Evolutionary conservation across 2,797 vertebrate species (phyloP), one percentile per base, ranked within the genome.

Genomic region (Brotula barbata): DNA sequence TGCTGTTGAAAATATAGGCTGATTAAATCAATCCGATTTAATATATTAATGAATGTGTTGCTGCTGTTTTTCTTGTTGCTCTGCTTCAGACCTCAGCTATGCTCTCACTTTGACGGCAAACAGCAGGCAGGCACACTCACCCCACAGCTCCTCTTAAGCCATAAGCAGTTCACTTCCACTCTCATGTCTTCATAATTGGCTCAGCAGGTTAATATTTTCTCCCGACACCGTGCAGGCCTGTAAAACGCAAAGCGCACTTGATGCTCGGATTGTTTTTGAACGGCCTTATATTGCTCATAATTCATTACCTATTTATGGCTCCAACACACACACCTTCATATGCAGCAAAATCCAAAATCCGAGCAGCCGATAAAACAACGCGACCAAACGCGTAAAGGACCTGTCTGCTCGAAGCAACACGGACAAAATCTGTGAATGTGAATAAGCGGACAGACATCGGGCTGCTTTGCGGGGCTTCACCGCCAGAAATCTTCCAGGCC

Each of bases 251-350:
- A 25, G 55, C 61, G 71, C 83, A 87, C 83, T 80, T 86, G 83
- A 84, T 81, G 79, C 80, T 86, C 73, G 23, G 46, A 68, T 81
- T 85, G 71, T 81, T 83, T 79, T 67, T 75, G 64, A 78, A 58
- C 73, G 71, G 82, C 80, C 78, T 75, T 33, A 37, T 28, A 63
- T 64, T 44, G 75, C 77, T 78, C 80, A 62, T 49, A 78, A 72
- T 83, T 83, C 85, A 84, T 87, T 81, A 87, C 76, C 79, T 85
- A 87, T 87, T 80, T 80, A 85, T 84, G 85, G 61, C 71, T 83
- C 73, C 76, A 83, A 85, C 81, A 71, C 77, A 85, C 87, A 85
- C 87, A 89, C 85, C 87, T 90, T 81, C 77, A 57, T 63, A 86
- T 84, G 88, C 88, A 89, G 85, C 82, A 89, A 83, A 86, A 58